Conservation (phyloP, 2,888 invertebrate genomes). For the Ormyrus thymus region DNA sequence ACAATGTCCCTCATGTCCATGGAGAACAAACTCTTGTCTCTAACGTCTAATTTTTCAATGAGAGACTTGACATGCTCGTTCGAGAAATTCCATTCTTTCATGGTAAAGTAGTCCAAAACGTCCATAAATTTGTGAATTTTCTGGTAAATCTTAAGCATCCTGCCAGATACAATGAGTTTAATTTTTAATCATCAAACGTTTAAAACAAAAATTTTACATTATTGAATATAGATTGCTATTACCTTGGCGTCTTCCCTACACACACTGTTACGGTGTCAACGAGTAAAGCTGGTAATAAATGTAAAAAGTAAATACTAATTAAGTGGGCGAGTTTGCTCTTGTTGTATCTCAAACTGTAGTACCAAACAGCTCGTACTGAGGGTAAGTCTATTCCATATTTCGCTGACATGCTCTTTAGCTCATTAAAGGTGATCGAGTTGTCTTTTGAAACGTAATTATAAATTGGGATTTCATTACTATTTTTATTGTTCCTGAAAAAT, state of each 20-base stretch:
- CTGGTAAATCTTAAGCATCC: conserved; percentile 84
- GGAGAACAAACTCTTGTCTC: conserved; percentile 81
- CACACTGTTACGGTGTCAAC: conserved; percentile 78
- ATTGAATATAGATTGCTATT: background rate
- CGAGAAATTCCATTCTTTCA: conserved; percentile 84
- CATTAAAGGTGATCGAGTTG: conserved; percentile 88
- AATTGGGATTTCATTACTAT: conserved; percentile 76
- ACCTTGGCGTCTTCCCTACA: conserved; percentile 76
- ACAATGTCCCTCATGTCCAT: conserved; percentile 84
- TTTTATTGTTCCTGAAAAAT: conserved; percentile 47
- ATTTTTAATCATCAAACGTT: too few relatives aligned
- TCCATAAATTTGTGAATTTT: conserved; percentile 85
- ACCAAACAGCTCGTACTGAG: conserved; percentile 82
- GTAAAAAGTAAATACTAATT: conserved; percentile 79
- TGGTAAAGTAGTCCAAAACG: conserved; percentile 87
- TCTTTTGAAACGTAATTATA: conserved; percentile 92
- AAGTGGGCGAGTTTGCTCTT: conserved; percentile 77
- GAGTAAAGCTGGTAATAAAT: conserved; percentile 80
- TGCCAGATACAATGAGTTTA: conserved; percentile 68
- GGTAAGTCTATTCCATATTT: conserved; percentile 79
- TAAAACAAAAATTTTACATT: background rate
- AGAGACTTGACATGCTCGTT: conserved; percentile 80
- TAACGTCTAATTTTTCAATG: conserved; percentile 77
- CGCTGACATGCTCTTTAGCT: conserved; percentile 79
- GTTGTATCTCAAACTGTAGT: conserved; percentile 80